These are phyloP conservation scores for Coecobrya sp. DNA, from an alignment of 2,888 invertebrate species.

Conservation along the genomic window DNA sequence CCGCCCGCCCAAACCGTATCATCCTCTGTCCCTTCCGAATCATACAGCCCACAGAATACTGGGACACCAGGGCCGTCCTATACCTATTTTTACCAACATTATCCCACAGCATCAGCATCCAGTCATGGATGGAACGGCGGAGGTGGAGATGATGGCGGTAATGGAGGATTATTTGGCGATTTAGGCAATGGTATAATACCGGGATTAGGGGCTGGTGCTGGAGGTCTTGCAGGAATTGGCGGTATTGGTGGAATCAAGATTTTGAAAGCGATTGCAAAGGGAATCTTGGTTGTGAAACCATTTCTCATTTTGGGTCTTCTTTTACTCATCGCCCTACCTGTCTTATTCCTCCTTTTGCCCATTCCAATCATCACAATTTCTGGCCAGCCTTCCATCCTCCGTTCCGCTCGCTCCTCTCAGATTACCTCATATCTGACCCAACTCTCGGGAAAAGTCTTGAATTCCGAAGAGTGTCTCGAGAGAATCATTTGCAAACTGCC, in stretches of 20 bases:
- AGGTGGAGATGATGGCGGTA: constrained; percentile 66
- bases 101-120: constrained; percentile 62
- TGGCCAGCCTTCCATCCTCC: not conserved
- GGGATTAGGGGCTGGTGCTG: constrained; percentile 76
- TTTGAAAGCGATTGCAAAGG: constrained; percentile 77
- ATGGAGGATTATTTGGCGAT: constrained; percentile 34
- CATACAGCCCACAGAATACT: not conserved
- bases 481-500: constrained; percentile 85
- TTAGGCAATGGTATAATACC: too few relatives aligned
- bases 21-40: not conserved
- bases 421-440: constrained; percentile 79
- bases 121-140: constrained; percentile 55
- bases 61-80: constrained; percentile 71
- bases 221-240: constrained; percentile 71
- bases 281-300: constrained; percentile 83
- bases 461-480: constrained; percentile 85
- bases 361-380: constrained; percentile 85
- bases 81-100: constrained; percentile 85
- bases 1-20: constrained; percentile 24
- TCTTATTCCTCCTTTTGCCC: constrained; percentile 83
- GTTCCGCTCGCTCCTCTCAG: constrained; percentile 65
- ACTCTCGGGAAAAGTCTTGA: constrained; percentile 84
- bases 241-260: constrained; percentile 73
- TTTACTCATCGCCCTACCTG: constrained; percentile 82
- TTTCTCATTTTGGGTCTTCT: constrained; percentile 83